These are phyloP conservation scores for Schizopygopsis malacanthus DNA, from an alignment of 2,797 vertebrate species.

Conservation along the genomic window DNA sequence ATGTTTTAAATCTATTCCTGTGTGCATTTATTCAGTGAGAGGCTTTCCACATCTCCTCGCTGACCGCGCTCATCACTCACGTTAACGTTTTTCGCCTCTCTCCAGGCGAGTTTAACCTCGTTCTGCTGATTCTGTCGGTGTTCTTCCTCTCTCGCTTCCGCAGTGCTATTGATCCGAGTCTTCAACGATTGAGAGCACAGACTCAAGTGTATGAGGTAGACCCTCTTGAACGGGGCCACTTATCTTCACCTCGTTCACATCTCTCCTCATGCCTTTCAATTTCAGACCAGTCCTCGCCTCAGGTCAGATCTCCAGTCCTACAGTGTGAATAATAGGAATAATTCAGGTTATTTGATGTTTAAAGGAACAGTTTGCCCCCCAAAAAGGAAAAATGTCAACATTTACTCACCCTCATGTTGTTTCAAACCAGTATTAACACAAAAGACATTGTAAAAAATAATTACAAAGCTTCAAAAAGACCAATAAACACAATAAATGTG, in stretches of 20 bases:
- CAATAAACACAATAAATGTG: neutral
- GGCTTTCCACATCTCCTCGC: slow-evolving; percentile 24
- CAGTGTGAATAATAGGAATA: neutral
- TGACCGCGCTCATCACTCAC: slow-evolving; percentile 41
- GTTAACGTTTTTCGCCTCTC: slow-evolving; percentile 41
- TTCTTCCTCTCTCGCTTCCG: slow-evolving; percentile 53
- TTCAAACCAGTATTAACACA: neutral
- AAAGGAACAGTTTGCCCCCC: neutral
- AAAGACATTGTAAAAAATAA: neutral
- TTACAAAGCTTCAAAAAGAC: neutral
- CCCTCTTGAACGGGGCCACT: slow-evolving; percentile 21
- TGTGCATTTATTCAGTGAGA: slow-evolving; percentile 39
- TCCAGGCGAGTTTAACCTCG: slow-evolving; percentile 43
- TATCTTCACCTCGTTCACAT: slow-evolving; percentile 45
- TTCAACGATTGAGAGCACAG: slow-evolving; percentile 49
- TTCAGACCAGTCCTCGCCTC: neutral
- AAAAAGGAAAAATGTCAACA: neutral
- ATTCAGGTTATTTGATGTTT: neutral
- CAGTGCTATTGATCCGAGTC: slow-evolving; percentile 60
- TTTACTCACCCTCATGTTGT: neutral
- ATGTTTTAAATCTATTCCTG: slow-evolving; percentile 42
- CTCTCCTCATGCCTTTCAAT: slow-evolving; percentile 1
- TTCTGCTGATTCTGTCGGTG: slow-evolving; percentile 52
- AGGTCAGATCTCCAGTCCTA: neutral
- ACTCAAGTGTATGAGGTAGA: slow-evolving; percentile 42